Percentiles rank a stretch among this genome's conserved stretches.
Conservation (phyloP, 2,113 vertebrate genomes). For the Bufo bufo region DNA sequence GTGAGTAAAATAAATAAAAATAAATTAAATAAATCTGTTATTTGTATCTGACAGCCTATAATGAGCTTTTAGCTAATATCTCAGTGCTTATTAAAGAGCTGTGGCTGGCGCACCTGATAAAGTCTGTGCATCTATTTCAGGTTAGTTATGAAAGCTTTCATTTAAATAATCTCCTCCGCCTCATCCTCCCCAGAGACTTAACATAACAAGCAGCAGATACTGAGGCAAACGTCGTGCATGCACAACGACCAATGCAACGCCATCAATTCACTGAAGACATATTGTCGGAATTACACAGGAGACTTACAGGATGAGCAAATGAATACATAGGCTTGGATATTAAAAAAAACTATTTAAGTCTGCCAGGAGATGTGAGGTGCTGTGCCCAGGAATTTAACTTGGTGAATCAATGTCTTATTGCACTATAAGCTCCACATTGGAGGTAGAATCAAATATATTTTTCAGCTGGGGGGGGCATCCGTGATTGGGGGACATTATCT, state of each 20-base stretch:
- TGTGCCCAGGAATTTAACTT: constrained; percentile 3
- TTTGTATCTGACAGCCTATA: background rate
- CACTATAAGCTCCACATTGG: background rate
- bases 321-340: constrained; percentile 14
- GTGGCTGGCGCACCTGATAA: background rate
- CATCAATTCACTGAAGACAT: background rate
- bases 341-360: background rate
- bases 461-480: too few species aligned
- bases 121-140: background rate
- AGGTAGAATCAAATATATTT: background rate
- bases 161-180: background rate
- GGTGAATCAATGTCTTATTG: background rate
- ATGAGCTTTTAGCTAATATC: constrained; percentile 15
- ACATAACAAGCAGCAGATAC: background rate
- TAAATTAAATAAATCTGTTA: background rate
- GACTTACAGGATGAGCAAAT: background rate
- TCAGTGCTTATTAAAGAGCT: constrained; percentile 8
- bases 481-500: too few species aligned
- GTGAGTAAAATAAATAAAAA: too few species aligned
- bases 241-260: background rate
- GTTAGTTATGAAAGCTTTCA: background rate
- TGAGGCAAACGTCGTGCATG: background rate
- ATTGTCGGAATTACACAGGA: background rate
- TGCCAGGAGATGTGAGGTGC: background rate
- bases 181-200: background rate